phyloP scores from a whole-genome alignment of 2,797 vertebrate species.

The Otus scops region DNA sequence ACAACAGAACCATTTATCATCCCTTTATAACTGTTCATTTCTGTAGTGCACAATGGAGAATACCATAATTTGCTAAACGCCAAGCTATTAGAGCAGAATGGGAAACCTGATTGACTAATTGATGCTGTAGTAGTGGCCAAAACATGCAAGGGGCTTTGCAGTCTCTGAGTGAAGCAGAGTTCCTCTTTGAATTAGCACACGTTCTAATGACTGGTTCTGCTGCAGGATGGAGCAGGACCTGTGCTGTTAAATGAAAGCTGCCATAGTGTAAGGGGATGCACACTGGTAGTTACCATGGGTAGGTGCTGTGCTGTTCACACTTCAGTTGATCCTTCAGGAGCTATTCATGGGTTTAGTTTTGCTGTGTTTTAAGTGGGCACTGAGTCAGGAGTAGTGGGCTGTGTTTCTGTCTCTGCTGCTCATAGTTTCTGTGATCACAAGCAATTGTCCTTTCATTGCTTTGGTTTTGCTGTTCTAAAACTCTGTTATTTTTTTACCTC shows the following conservation, averaged over 20 bases:
- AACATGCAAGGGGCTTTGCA: neutral
- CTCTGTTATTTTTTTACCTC: neutral
- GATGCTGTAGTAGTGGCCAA: neutral
- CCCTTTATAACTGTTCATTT: neutral
- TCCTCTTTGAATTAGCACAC: fast-evolving
- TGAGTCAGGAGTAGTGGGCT: neutral
- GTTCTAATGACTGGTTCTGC: neutral
- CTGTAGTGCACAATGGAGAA: neutral
- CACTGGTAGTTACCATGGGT: fast-evolving
- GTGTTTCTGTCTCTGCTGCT: neutral
- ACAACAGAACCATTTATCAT: neutral
- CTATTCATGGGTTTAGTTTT: fast-evolving
- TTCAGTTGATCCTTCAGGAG: neutral
- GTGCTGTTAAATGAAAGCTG: neutral
- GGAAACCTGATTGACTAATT: neutral
- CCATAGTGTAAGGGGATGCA: fast-evolving
- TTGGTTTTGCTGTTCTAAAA: neutral
- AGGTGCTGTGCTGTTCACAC: neutral
- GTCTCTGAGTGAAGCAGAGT: neutral
- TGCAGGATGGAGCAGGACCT: neutral
- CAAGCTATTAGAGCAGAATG: neutral
- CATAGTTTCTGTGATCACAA: neutral
- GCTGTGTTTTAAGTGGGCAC: neutral
- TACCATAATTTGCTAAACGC: neutral
- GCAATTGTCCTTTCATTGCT: neutral